phyloP scores from a whole-genome alignment of 1,140 invertebrate genomes.

The Xylocopa sonorina region DNA sequence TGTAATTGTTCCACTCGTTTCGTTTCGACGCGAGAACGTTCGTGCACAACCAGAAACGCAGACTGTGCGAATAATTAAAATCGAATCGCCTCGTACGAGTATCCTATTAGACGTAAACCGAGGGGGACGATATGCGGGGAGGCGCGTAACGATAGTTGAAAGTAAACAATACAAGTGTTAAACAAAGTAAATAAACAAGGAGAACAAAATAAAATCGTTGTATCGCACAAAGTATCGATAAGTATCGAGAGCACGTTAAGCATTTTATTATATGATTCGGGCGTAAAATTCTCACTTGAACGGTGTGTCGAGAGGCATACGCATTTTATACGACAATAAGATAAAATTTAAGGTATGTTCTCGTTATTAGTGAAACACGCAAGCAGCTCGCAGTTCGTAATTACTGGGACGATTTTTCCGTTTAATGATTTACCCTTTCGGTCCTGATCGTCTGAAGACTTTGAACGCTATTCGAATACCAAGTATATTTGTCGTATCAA shows the following conservation, averaged over 20 bases:
- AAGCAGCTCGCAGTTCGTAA: slow-evolving; percentile 28
- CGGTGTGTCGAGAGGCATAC: slow-evolving; percentile 19
- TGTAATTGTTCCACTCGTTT: not conserved
- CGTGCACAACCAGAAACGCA: not conserved
- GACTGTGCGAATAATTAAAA: slow-evolving; percentile 14
- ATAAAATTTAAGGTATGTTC: slow-evolving; percentile 47
- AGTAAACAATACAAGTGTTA: slow-evolving; percentile 28
- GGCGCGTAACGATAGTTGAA: slow-evolving; percentile 16
- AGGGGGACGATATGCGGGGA: not conserved
- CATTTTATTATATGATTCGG: slow-evolving; percentile 53
- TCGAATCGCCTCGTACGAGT: not conserved
- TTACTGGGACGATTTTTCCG: not conserved
- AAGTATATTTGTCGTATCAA: not conserved
- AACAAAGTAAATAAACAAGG: not conserved
- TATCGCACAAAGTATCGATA: slow-evolving; percentile 52
- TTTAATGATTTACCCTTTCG: slow-evolving; percentile 3
- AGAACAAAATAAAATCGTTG: slow-evolving; percentile 25
- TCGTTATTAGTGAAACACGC: slow-evolving; percentile 27
- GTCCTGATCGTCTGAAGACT: not conserved
- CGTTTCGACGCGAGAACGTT: not conserved
- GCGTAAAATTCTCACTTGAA: slow-evolving; percentile 41
- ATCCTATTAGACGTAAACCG: slow-evolving; percentile 23
- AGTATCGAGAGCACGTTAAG: slow-evolving; percentile 42
- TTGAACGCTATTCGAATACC: not conserved
- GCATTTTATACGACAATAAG: slow-evolving; percentile 55